phyloP scores from a whole-genome alignment of 2,797 vertebrate genomes.

The Myotis findleyi region DNA sequence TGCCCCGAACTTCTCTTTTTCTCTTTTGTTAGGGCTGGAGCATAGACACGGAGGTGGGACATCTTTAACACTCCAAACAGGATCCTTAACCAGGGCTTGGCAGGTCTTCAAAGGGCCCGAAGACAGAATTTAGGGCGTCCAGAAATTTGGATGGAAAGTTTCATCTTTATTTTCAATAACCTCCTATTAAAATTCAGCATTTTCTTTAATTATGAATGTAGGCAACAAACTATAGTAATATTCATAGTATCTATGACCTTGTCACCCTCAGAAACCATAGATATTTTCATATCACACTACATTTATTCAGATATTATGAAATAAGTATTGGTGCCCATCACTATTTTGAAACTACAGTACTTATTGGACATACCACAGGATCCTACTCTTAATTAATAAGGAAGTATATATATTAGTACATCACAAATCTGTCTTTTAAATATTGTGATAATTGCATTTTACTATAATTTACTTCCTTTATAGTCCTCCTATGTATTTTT shows the following conservation, averaged over 20 bases:
- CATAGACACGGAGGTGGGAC: not conserved
- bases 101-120: not conserved
- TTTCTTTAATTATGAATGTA: conserved; percentile 3
- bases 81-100: not conserved
- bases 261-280: not conserved
- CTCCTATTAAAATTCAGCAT: conserved; percentile 19
- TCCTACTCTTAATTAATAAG: conserved; percentile 29
- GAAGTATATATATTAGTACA: not conserved
- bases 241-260: conserved; percentile 13
- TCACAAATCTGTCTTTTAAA: conserved; percentile 49
- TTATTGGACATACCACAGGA: not conserved
- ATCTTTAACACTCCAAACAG: not conserved
- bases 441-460: conserved; percentile 5
- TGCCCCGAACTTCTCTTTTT: not conserved
- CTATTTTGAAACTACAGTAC: conserved; percentile 8
- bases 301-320: not conserved
- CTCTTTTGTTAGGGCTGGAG: not conserved
- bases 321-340: not conserved
- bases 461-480: not conserved
- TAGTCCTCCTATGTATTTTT: not conserved
- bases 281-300: not conserved
- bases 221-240: not conserved
- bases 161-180: not conserved
- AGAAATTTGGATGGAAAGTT: not conserved
- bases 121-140: not conserved